Conservation (phyloP, 2,113 vertebrate genomes). For the Pomatostomus ruficeps region DNA sequence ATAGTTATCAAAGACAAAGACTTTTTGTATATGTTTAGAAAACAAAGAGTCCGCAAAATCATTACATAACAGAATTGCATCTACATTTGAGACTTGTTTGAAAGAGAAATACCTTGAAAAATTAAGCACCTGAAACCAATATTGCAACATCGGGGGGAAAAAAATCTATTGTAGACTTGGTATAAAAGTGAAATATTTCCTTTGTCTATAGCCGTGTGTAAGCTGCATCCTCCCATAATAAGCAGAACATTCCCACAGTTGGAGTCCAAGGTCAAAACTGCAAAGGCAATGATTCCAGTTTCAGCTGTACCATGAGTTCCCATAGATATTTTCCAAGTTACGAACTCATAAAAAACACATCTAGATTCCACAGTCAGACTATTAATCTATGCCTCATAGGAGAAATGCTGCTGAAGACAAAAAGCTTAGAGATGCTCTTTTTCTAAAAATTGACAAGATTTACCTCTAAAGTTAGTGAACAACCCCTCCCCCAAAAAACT, state of each 20-base stretch:
- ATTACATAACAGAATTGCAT: background rate
- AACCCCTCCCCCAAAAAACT: accelerated
- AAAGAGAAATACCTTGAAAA: background rate
- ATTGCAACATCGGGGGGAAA: background rate
- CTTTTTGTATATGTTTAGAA: background rate
- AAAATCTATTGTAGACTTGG: background rate
- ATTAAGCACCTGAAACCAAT: background rate
- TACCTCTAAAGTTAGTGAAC: background rate
- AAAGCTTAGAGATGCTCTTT: background rate
- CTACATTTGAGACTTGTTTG: background rate
- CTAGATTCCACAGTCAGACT: background rate
- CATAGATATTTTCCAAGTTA: background rate
- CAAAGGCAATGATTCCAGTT: background rate
- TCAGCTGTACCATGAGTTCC: background rate
- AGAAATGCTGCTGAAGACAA: background rate
- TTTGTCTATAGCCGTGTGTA: background rate
- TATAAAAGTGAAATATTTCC: background rate
- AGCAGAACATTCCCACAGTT: background rate
- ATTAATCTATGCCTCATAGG: background rate
- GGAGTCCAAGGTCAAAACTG: background rate
- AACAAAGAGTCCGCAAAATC: background rate
- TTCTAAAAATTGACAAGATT: background rate
- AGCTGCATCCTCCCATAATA: background rate
- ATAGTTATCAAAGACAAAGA: background rate
- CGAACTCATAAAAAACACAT: background rate